Conservation (phyloP, 2,888 invertebrate species). For the Heliconius ethilla region DNA sequence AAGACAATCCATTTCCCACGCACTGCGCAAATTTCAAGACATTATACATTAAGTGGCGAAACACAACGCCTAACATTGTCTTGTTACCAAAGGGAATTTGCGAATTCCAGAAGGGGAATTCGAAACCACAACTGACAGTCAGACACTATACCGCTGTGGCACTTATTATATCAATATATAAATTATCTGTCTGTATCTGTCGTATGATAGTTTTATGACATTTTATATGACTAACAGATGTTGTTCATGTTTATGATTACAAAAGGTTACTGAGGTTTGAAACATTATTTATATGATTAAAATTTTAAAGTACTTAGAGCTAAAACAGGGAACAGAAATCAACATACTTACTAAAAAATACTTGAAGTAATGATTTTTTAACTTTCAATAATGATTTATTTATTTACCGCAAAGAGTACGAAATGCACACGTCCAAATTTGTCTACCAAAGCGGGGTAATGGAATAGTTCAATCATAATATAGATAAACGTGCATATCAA, state of each 20-base stretch:
- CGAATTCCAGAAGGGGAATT: background rate
- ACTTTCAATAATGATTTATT: background rate
- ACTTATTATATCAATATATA: background rate
- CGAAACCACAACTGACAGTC: background rate
- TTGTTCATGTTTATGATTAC: slow-evolving; percentile 2
- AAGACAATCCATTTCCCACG: too few species aligned
- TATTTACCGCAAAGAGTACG: background rate
- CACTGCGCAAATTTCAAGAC: too few species aligned
- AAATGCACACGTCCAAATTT: too few species aligned
- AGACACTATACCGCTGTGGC: background rate
- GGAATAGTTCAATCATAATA: too few species aligned
- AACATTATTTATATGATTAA: background rate
- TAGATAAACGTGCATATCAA: too few species aligned
- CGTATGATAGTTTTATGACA: background rate
- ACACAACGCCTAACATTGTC: background rate
- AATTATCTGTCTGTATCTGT: background rate
- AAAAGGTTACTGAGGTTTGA: background rate
- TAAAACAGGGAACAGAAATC: background rate
- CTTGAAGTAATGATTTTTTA: background rate
- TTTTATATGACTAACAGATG: slow-evolving; percentile 18
- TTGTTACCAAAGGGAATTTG: background rate
- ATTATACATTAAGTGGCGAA: too few species aligned
- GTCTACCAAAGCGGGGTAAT: too few species aligned
- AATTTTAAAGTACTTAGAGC: background rate
- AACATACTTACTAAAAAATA: background rate